A percentile compares a stretch with the other conserved stretches of the same genome.
phyloP scores from a whole-genome alignment of 2,888 invertebrate genomes.

The Isoperla grammatica region DNA sequence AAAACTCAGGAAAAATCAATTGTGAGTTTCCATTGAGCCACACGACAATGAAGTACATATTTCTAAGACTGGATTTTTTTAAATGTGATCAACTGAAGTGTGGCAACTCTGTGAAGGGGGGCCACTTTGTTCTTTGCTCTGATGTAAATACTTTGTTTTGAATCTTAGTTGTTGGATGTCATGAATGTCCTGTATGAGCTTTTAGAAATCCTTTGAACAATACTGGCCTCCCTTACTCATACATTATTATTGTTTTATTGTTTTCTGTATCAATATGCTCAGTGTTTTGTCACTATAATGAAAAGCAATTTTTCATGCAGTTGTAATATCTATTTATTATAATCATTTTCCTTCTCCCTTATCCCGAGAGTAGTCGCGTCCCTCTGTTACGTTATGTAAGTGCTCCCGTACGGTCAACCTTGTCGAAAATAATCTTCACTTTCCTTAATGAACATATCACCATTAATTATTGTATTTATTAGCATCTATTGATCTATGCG shows the following conservation, averaged over 20 bases:
- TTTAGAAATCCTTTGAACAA: conserved; percentile 35
- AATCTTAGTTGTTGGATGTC: conserved; percentile 37
- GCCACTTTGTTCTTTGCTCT: conserved; percentile 31
- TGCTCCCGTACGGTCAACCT: no score
- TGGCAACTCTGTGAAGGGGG: conserved; percentile 32
- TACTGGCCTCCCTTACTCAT: conserved; percentile 35
- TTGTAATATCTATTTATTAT: conserved; percentile 24
- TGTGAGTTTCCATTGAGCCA: conserved; percentile 31
- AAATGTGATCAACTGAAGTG: conserved; percentile 32
- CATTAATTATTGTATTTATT: no score
- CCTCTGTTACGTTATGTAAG: no score
- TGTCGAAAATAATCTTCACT: no score
- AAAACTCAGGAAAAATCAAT: conserved; percentile 33
- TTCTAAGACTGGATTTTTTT: conserved; percentile 35
- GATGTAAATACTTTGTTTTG: conserved; percentile 32
- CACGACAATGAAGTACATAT: conserved; percentile 29
- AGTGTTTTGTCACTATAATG: conserved; percentile 40
- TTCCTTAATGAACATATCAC: no score
- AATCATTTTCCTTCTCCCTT: not conserved
- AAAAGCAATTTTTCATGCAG: conserved; percentile 37
- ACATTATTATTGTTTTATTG: conserved; percentile 36
- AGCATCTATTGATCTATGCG: no score
- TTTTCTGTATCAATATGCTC: conserved; percentile 39
- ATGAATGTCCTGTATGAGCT: conserved; percentile 36
- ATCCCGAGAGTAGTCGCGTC: no score